These are phyloP conservation scores for Muraenolepis orangiensis DNA, from an alignment of 2,797 vertebrate genomes.

Conservation along the genomic window DNA sequence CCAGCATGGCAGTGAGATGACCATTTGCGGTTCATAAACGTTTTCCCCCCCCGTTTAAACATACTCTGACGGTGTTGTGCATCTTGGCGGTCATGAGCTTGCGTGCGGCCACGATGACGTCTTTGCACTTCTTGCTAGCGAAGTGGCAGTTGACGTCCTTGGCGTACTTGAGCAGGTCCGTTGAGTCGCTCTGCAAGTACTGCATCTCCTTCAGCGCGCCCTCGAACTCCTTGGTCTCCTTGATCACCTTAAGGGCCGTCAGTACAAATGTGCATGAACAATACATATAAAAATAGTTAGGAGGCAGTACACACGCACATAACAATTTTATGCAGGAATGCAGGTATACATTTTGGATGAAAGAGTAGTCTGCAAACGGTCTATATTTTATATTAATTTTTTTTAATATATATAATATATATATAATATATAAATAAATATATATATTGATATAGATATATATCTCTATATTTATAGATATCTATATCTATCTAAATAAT, in stretches of 20 bases:
- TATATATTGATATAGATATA: no score
- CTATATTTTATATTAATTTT: no score
- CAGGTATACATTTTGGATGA: no score
- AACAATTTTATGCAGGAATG: background rate
- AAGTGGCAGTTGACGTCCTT: constrained; percentile 93
- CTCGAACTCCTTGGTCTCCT: constrained; percentile 90
- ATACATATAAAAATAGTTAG: no score
- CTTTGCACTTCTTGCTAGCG: constrained; percentile 95
- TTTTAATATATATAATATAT: no score
- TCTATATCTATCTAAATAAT: no score
- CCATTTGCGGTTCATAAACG: no score
- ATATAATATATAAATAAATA: no score
- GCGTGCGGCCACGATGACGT: constrained; percentile 89
- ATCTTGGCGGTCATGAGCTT: constrained; percentile 96
- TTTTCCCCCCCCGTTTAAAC: no score
- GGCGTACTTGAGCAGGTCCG: constrained; percentile 88
- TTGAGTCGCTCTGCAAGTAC: constrained; percentile 80
- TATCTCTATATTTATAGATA: no score
- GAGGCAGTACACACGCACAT: background rate
- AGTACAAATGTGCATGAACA: background rate
- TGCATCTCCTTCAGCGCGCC: constrained; percentile 82
- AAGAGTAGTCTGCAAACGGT: no score
- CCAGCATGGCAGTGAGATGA: no score
- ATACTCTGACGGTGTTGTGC: constrained; percentile 93
- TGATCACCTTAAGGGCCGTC: constrained; percentile 82